These are phyloP conservation scores for Tinamus guttatus DNA, from an alignment of 2,113 vertebrate genomes.

Conservation along the genomic window DNA sequence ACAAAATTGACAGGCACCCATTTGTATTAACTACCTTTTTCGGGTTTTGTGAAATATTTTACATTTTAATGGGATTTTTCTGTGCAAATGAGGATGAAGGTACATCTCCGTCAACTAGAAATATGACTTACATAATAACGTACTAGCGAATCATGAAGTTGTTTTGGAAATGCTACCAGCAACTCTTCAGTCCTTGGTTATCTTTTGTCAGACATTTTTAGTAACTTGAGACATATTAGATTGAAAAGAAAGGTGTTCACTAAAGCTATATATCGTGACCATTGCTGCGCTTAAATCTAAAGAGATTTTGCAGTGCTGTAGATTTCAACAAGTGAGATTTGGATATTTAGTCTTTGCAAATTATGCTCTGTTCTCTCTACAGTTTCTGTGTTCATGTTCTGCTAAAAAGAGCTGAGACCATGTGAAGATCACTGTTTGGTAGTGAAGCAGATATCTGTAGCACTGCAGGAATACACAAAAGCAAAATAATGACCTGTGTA, in stretches of 20 bases:
- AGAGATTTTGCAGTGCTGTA: neutral
- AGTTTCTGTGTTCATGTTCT: neutral
- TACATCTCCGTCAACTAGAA: neutral
- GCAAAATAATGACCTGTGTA: neutral
- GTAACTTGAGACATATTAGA: neutral
- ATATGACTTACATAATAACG: neutral
- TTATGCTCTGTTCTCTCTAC: neutral
- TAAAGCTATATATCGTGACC: neutral
- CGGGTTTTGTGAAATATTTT: neutral
- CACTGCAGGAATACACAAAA: neutral
- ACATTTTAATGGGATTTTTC: neutral
- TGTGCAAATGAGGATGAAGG: neutral
- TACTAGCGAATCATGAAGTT: neutral
- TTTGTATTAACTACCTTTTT: neutral
- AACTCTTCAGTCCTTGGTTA: neutral
- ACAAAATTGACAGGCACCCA: neutral
- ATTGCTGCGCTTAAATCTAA: neutral
- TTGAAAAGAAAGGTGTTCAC: neutral
- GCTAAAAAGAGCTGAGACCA: neutral
- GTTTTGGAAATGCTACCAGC: neutral
- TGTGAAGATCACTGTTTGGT: neutral
- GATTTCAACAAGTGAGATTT: neutral
- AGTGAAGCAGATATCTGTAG: neutral
- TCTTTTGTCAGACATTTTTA: neutral
- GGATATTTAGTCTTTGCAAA: neutral